Conservation (phyloP, 2,888 invertebrate species). For the Spilosoma lubricipeda region DNA sequence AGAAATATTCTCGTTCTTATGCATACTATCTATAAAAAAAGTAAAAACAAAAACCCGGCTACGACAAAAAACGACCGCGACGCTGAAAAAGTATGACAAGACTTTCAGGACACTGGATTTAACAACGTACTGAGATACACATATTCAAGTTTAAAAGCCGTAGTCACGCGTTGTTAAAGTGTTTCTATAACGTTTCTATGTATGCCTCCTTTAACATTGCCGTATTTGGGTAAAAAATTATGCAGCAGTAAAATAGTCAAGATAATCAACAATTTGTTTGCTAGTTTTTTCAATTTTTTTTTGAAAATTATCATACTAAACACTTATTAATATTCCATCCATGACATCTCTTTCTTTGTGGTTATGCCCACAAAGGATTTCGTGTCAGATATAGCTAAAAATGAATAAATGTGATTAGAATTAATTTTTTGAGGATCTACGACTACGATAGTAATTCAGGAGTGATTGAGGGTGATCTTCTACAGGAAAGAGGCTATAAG, state of each 20-base stretch:
- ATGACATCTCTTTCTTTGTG: neutral
- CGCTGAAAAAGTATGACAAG: too few species aligned
- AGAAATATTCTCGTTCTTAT: neutral
- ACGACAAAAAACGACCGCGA: too few species aligned
- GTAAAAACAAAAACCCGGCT: too few species aligned
- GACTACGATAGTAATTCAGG: neutral
- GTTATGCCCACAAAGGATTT: neutral
- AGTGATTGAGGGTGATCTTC: neutral
- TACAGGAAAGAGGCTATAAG: neutral
- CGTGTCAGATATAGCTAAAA: neutral
- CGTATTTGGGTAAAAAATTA: neutral
- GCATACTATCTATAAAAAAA: neutral
- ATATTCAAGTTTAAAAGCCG: too few species aligned
- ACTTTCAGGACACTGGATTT: too few species aligned
- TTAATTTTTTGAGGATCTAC: neutral
- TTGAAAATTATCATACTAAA: neutral
- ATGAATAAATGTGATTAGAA: neutral
- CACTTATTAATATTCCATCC: neutral
- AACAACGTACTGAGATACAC: too few species aligned
- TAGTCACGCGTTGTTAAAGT: too few species aligned
- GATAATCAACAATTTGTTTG: neutral
- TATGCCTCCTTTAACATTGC: too few species aligned
- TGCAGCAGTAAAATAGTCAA: neutral
- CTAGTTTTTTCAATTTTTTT: neutral
- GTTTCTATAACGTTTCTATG: too few species aligned